Evolutionary conservation across 64 coral and sea anemone species (phyloP), one percentile per base, ranked within the genome.

Genomic region (Platygyra sinensis): DNA sequence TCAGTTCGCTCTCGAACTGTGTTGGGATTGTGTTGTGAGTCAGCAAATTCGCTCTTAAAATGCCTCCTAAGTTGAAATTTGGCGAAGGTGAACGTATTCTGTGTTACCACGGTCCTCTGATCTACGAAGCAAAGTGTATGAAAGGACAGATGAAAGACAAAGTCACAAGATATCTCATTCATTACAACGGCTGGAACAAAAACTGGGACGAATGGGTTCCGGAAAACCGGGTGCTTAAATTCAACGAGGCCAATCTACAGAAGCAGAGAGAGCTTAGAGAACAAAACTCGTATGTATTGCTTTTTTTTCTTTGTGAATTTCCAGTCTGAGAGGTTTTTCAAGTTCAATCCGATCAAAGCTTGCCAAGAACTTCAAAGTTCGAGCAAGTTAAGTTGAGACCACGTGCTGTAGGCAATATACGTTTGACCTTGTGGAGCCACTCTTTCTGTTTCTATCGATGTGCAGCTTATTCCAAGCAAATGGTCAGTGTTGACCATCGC

Each of bases 141-240:
- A 99, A 94, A 76, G 97, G 97, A 59, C 90, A 93, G 82, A 73
- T 96, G 30, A 99, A 99, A 46, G 97, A 99, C 80, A 99, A 99
- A 96, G 95, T 94, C 46, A 88, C 97, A 33, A 92, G 89, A 91
- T 99, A 99, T 72, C 86, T 99, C 79, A 99, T 99, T 81, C 97
- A 99, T 86, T 99, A 99, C 76, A 99, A 99, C 72, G 97, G 97
- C 42, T 99, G 97, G 97, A 99, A 96, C 88, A 99, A 99, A 69
- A 99, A 94, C 60, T 99, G 97, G 97, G 97, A 99, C 59, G 97
- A 99, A 80, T 99, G 97, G 97, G 97, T 99, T 15, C 97, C 97
- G 10, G 97, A 99, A 91, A 99, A 80, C 60, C 88, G 97, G n/a
- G 97, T 99, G 38, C 87, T 99, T 24, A 99, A 99, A 85, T 99